These are phyloP conservation scores for Aphis craccivora DNA, from an alignment of 1,140 invertebrate genomes.

Conservation along the genomic window DNA sequence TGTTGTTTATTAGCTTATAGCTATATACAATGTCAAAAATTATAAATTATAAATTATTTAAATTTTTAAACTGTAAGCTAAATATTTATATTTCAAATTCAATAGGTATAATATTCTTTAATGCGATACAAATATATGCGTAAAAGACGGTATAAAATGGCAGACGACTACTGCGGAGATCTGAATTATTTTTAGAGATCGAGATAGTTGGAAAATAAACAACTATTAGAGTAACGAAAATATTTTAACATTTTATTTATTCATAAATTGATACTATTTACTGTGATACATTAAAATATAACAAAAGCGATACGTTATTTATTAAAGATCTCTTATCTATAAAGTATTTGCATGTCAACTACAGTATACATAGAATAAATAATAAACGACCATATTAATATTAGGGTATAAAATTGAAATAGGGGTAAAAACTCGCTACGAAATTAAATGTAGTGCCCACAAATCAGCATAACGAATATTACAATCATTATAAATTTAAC, in stretches of 20 bases:
- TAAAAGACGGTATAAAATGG: background rate
- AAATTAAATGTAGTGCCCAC: background rate
- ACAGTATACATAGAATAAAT: background rate
- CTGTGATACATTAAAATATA: background rate
- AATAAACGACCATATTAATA: background rate
- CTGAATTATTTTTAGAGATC: background rate
- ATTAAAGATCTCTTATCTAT: background rate
- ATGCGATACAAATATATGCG: background rate
- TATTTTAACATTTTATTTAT: conserved; percentile 11
- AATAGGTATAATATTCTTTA: background rate
- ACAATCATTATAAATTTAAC: background rate
- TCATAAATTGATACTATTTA: background rate
- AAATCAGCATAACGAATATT: conserved; percentile 5
- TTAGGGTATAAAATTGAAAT: background rate
- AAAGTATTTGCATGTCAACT: conserved; percentile 15
- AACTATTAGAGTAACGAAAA: background rate
- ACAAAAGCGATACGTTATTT: background rate
- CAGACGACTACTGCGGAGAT: background rate
- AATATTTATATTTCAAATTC: background rate
- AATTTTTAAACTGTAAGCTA: background rate
- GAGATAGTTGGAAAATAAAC: background rate
- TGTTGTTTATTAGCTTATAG: no score
- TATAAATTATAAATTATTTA: background rate
- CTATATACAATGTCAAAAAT: background rate
- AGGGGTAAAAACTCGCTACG: background rate